phyloP scores from a whole-genome alignment of 2,113 vertebrate species.

The Ceyx margarethae region DNA sequence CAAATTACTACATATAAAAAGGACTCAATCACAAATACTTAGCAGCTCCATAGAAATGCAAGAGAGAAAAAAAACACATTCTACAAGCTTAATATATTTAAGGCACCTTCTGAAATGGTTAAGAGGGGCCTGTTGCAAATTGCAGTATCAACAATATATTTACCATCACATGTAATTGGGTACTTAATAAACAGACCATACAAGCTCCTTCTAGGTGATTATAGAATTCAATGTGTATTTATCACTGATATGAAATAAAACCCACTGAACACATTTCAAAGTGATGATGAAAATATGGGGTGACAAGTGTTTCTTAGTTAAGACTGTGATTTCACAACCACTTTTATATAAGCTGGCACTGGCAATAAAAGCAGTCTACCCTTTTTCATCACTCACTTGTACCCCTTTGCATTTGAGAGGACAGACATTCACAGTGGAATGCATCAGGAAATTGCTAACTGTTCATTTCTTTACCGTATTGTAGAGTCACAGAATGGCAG shows the following conservation, averaged over 20 bases:
- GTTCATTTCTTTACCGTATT: background rate
- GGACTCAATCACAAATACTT: background rate
- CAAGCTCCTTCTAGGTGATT: background rate
- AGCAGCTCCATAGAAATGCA: background rate
- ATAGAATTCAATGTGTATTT: background rate
- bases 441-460: background rate
- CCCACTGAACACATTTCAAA: background rate
- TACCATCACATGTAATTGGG: background rate
- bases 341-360: background rate
- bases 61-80: background rate
- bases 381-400: background rate
- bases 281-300: background rate
- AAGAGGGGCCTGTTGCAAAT: background rate
- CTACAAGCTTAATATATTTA: background rate
- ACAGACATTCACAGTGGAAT: background rate
- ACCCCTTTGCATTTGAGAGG: background rate
- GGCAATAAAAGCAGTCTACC: background rate
- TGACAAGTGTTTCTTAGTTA: background rate
- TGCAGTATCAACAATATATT: background rate
- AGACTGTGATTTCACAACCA: background rate
- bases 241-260: background rate
- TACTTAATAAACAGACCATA: background rate
- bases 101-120: background rate
- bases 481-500: too few species aligned
- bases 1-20: background rate